Percentiles rank a stretch among this genome's conserved stretches.
These are phyloP conservation scores for Neuroterus valhalla DNA, from an alignment of 1,140 invertebrate species.

Conservation along the genomic window DNA sequence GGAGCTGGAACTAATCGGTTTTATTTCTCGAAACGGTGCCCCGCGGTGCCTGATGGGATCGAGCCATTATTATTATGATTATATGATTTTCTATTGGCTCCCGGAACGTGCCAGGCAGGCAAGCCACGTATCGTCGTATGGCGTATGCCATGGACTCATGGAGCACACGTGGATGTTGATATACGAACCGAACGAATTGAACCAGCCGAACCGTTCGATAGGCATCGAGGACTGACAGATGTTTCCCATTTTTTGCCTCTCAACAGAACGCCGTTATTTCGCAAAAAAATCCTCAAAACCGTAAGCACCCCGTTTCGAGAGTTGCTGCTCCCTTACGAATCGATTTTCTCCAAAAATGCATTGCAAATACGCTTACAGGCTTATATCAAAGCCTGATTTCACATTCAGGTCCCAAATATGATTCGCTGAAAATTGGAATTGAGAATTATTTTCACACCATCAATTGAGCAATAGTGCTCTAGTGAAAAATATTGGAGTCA, in stretches of 20 bases:
- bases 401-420: no score
- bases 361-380: slow-evolving; percentile 1
- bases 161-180: slow-evolving; percentile 57
- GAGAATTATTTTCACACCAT: no score
- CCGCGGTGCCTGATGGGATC: slow-evolving; percentile 52
- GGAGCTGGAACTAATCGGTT: slow-evolving; percentile 66
- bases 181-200: slow-evolving; percentile 57
- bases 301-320: slow-evolving; percentile 51
- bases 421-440: no score
- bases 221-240: slow-evolving; percentile 69
- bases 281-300: slow-evolving; percentile 67
- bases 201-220: slow-evolving; percentile 65
- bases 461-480: no score
- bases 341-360: slow-evolving; percentile 7
- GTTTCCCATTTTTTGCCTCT: slow-evolving; percentile 68
- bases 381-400: no score
- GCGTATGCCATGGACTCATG: no score
- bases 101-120: slow-evolving; percentile 52
- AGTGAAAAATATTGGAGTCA: no score
- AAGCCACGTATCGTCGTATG: no score
- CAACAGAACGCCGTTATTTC: slow-evolving; percentile 66
- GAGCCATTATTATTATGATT: slow-evolving; percentile 60
- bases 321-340: slow-evolving; percentile 6
- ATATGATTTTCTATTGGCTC: slow-evolving; percentile 56
- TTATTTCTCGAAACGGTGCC: slow-evolving; percentile 56